Evolutionary conservation across 2,888 invertebrate species (phyloP), one percentile per base, ranked within the genome.

Genomic region (Oscheius sp.): DNA sequence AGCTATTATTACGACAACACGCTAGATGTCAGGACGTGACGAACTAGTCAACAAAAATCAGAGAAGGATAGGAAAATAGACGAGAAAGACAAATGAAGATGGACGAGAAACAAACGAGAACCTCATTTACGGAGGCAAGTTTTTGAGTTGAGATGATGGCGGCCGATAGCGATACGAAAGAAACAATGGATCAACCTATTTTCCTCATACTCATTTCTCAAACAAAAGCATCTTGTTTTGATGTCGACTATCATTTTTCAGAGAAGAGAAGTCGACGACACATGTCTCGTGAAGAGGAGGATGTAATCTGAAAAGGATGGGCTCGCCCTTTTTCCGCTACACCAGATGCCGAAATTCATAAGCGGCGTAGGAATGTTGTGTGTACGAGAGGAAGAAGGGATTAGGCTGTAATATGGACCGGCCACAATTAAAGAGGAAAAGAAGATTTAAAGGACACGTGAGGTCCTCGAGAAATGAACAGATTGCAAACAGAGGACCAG

Each of bases 301-400:
- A 20, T 41, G 41, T 41, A 41, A 41, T 3, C 4, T 3, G 41
- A 41, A 9, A 9, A 41, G 20, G 41, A 41, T n/a, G n/a, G n/a
- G n/a, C n/a, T n/a, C n/a, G n/a, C n/a, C n/a, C n/a, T n/a, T n/a
- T n/a, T n/a, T n/a, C n/a, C n/a, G n/a, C n/a, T n/a, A n/a, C n/a
- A n/a, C n/a, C n/a, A n/a, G 41, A 17, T 20, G 41, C 8, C 36
- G 50, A 50, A 50, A 54, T 54, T 54, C 17, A 24, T 54, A 54
- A 54, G 54, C 54, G 54, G 33, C 54, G n/a, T 22, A 32, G 54
- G 54, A 54, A 54, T 54, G 54, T 33, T 32, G n/a, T 33, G 54
- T 5, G 54, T 8, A 36, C 36, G 36, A 36, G 36, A 36, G 36
- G 36, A 36, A 36, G 36, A 36, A 8, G 36, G 36, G 36, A 14